Evolutionary conservation across 2,113 vertebrate genomes (phyloP).

Genomic region (Jaculus jaculus): DNA sequence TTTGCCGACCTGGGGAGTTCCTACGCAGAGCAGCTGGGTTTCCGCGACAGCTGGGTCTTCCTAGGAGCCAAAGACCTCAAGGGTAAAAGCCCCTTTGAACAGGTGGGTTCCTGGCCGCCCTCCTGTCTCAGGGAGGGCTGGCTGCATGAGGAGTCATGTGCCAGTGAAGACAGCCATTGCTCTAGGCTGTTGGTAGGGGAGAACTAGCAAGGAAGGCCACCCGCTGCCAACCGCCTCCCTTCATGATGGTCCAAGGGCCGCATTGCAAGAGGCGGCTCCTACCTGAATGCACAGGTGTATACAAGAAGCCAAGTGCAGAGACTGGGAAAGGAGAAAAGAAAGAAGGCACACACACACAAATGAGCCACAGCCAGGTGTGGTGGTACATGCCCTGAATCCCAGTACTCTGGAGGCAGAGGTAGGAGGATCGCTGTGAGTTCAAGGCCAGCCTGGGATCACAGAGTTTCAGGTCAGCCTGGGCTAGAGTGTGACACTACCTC

Average conservation of each 20-base stretch:
- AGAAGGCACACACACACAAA: no score
- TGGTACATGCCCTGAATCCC: no score
- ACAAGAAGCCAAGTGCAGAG: background rate
- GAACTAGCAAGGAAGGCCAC: background rate
- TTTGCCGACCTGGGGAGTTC: slow-evolving; percentile 88
- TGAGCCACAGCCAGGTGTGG: no score
- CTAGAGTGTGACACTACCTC: no score
- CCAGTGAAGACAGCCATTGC: background rate
- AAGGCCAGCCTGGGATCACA: no score
- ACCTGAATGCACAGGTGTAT: background rate
- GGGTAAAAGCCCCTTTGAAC: slow-evolving; percentile 89
- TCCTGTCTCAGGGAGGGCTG: background rate
- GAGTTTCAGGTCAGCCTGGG: no score
- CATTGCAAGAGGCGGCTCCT: background rate
- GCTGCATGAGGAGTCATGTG: background rate
- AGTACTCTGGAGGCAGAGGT: no score
- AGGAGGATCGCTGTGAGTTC: no score
- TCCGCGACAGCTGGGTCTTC: slow-evolving; percentile 93
- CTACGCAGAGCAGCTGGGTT: slow-evolving; percentile 81
- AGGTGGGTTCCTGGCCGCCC: slow-evolving; percentile 81
- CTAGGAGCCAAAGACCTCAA: slow-evolving; percentile 84
- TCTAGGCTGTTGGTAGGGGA: background rate
- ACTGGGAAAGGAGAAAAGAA: background rate
- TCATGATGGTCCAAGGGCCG: background rate
- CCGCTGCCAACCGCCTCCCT: background rate